phyloP scores from a whole-genome alignment of 2,113 vertebrate species.

The Sinocyclocheilus grahami region DNA sequence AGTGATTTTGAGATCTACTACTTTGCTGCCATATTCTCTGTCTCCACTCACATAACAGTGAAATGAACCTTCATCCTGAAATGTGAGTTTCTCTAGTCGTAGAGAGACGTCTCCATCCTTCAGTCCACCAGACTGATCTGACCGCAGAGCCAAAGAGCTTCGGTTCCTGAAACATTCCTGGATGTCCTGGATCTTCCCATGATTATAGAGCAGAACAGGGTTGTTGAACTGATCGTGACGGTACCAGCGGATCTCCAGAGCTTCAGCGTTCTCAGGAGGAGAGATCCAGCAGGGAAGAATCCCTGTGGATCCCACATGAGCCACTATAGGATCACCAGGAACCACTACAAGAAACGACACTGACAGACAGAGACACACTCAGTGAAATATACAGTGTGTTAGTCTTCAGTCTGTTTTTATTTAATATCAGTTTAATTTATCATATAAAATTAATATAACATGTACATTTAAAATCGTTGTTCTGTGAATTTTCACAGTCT shows the following conservation, averaged over 20 bases:
- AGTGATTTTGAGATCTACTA: constrained; percentile 50
- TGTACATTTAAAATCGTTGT: too few species aligned
- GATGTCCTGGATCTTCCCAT: not conserved
- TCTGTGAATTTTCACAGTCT: too few species aligned
- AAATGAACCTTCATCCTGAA: constrained; percentile 60
- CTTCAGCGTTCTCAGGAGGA: constrained; percentile 56
- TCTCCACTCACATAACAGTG: constrained; percentile 65
- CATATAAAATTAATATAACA: too few species aligned
- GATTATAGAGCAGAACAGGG: constrained; percentile 39
- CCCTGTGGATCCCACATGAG: not conserved
- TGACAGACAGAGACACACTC: not conserved
- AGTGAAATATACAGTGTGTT: not conserved
- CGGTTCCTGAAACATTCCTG: constrained; percentile 48
- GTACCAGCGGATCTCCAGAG: constrained; percentile 67
- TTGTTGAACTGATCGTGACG: not conserved
- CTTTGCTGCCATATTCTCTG: not conserved
- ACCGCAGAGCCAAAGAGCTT: constrained; percentile 53
- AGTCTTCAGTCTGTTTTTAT: not conserved
- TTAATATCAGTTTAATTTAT: too few species aligned
- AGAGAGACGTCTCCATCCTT: constrained; percentile 66
- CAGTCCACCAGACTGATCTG: constrained; percentile 51
- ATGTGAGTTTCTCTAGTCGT: constrained; percentile 54
- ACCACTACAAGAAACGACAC: constrained; percentile 38
- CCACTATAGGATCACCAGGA: not conserved
- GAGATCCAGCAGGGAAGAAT: constrained; percentile 67